Percentiles rank a stretch among this genome's conserved stretches.
Conservation (phyloP, 2,797 vertebrate species). For the Muraenolepis orangiensis region DNA sequence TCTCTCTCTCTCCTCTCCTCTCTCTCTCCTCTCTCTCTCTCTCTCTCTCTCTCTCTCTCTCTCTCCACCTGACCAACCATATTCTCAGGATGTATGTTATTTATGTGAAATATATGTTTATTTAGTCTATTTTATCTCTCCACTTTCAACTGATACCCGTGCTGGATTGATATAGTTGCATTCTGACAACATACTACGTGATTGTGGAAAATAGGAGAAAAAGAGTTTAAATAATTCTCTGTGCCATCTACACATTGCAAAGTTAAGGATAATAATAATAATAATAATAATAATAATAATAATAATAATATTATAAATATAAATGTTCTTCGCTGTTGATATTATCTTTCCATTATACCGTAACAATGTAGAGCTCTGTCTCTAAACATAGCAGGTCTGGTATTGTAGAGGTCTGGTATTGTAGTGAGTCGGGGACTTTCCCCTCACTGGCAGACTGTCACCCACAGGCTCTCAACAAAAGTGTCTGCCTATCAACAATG, state of each 20-base stretch:
- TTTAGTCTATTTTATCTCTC: no score
- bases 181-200: background rate
- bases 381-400: background rate
- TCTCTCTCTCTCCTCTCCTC: background rate
- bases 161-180: background rate
- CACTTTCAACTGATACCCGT: background rate
- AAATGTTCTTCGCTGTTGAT: background rate
- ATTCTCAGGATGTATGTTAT: background rate
- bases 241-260: no score
- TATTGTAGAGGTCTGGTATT: background rate
- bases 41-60: no score
- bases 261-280: background rate
- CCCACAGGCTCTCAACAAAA: slow-evolving; percentile 15
- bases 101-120: no score
- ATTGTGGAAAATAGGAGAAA: background rate
- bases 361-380: background rate
- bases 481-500: background rate
- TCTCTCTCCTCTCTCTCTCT: background rate
- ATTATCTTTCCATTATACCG: background rate
- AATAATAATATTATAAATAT: no score
- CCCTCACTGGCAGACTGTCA: background rate
- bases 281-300: background rate
- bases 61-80: background rate
- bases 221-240: no score
- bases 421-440: slow-evolving; percentile 1